phyloP scores from a whole-genome alignment of 2,113 vertebrate genomes.

The Reinhardtius hippoglossoides region DNA sequence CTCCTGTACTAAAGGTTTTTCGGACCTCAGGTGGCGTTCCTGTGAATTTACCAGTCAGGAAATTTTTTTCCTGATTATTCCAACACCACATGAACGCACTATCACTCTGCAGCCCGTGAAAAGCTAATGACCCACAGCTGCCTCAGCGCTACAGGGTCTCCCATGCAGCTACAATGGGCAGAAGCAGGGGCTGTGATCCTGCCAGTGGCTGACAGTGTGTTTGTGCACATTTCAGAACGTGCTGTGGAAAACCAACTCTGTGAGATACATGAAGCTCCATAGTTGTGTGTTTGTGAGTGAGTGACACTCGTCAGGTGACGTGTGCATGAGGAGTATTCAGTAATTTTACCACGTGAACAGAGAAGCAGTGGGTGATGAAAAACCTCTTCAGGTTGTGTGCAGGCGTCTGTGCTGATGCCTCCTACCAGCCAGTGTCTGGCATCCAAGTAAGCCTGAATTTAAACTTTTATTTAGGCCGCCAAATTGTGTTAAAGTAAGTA shows the following conservation, averaged over 20 bases:
- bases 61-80: too few species aligned
- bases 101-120: conserved; percentile 20
- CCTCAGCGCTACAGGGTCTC: conserved; percentile 72
- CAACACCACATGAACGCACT: too few species aligned
- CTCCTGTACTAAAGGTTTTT: too few species aligned
- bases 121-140: conserved; percentile 69
- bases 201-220: neutral
- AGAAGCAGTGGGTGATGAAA: conserved; percentile 60
- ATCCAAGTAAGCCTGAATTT: conserved; percentile 49
- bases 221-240: too few species aligned
- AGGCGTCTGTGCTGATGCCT: conserved; percentile 44
- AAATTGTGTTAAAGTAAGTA: neutral
- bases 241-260: neutral
- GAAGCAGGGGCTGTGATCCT: conserved; percentile 65
- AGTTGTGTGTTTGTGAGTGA: neutral
- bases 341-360: neutral
- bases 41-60: too few species aligned
- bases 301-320: neutral
- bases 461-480: conserved; percentile 1
- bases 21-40: too few species aligned
- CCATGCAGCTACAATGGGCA: conserved; percentile 42
- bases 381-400: conserved; percentile 72
- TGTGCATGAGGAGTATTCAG: neutral
- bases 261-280: neutral
- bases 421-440: conserved; percentile 60